Conservation (phyloP, 2,888 invertebrate genomes). For the Leptothorax acervorum region DNA sequence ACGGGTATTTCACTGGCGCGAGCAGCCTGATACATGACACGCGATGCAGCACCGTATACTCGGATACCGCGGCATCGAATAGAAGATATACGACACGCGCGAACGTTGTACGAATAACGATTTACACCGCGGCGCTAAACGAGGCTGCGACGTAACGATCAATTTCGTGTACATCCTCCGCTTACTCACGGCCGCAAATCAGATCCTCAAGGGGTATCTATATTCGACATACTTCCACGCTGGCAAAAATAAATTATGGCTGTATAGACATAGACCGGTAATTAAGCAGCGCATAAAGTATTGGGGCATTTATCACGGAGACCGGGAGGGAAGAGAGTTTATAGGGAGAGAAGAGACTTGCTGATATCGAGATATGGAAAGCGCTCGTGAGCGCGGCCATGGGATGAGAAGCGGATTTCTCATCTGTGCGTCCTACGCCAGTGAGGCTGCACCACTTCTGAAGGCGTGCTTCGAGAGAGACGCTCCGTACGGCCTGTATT, state of each 20-base stretch:
- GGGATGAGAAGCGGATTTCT: slow-evolving; percentile 5
- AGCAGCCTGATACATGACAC: slow-evolving; percentile 48
- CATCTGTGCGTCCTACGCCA: slow-evolving; percentile 58
- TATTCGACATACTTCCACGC: slow-evolving; percentile 23
- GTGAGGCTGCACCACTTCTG: slow-evolving; percentile 62
- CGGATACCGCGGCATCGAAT: slow-evolving; percentile 34
- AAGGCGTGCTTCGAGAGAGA: slow-evolving; percentile 53
- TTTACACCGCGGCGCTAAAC: slow-evolving; percentile 43
- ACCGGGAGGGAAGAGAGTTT: background rate
- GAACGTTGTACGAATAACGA: slow-evolving; percentile 51
- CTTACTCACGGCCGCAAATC: slow-evolving; percentile 32
- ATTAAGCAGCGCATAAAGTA: slow-evolving; percentile 44
- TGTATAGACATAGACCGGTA: slow-evolving; percentile 39
- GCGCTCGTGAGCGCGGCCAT: background rate
- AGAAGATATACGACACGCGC: slow-evolving; percentile 53
- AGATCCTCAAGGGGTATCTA: slow-evolving; percentile 16
- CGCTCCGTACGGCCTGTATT: slow-evolving; percentile 58
- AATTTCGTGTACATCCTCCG: slow-evolving; percentile 31
- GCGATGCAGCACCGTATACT: slow-evolving; percentile 36
- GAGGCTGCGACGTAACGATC: slow-evolving; percentile 46
- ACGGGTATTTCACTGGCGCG: slow-evolving; percentile 22
- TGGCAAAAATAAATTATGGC: slow-evolving; percentile 40
- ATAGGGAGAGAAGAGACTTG: background rate
- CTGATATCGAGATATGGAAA: background rate
- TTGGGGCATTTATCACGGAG: slow-evolving; percentile 24